Base-by-base conservation (phyloP, 2,113 vertebrate species). In the Podarcis muralis region DNA sequence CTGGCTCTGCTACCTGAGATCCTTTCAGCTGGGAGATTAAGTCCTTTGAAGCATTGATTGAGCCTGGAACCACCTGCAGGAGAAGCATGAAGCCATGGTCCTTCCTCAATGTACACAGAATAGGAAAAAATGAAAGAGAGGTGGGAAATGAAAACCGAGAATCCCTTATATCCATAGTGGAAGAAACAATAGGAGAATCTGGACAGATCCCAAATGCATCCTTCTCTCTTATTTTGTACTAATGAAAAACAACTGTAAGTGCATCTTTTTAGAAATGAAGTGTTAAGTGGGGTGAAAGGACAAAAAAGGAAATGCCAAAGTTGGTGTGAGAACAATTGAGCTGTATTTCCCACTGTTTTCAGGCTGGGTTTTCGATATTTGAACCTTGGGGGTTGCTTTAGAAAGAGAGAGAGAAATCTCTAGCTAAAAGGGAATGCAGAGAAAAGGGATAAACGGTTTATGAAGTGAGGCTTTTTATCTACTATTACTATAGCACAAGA, bases 271-370 rank as follows among this genome's bases (percentile, higher is more conserved):
- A 68, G 80, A 77, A 88, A 88, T 76, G 59, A 88, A 83, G 59
- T 88, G 87, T 66, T 88, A 76, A 76, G 72, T 75, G 35, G 66
- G 71, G 86, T 87, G 69, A 88, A 88, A 88, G 66, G 71, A 88
- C 59, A 48, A 68, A 48, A 68, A 53, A 83, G 59, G 57, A 83
- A 88, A 83, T 88, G 80, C 87, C 81, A 88, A n/a, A 65, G 27
- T 76, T 83, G 71, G 80, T 83, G 71, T 76, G 80, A 88, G 87
- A 83, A 88, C 27, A 66, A 25, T 76, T 65, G 72, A 76, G 59
- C 30, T 32, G 72, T 66, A 62, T 82, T 87, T 82, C 79, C 79
- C 79, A 87, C 69, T 65, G 66, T 82, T 87, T 87, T 23, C 37
- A 53, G 76, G 30, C 35, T 82, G 48, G 32, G 5, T 43, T 87